Evolutionary conservation across 2,888 invertebrate genomes (phyloP).

Genomic region (Synanthedon formicaeformis): DNA sequence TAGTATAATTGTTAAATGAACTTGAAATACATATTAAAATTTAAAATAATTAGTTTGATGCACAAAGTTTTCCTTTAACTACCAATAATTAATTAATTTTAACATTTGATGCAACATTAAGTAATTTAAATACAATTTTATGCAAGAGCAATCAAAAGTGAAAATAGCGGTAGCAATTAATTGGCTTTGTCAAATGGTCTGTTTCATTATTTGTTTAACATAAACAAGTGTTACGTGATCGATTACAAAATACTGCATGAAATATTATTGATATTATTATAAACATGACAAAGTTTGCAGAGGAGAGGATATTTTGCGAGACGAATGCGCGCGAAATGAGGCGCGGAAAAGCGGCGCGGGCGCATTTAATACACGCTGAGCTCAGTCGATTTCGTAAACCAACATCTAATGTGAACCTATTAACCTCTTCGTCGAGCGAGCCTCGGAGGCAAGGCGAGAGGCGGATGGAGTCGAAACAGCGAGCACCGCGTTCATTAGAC

Average conservation of each 20-base stretch:
- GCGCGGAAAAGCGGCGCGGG: slow-evolving; percentile 52
- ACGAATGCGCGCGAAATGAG: slow-evolving; percentile 55
- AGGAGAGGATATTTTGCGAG: slow-evolving; percentile 9
- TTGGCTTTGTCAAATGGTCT: not conserved
- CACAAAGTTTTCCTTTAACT: not conserved
- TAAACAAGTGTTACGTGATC: not conserved
- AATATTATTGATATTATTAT: no score
- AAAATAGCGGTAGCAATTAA: slow-evolving; percentile 14
- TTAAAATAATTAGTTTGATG: not conserved
- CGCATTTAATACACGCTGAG: slow-evolving; percentile 38
- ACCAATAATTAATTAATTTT: not conserved
- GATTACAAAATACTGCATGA: not conserved
- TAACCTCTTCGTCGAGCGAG: slow-evolving; percentile 64
- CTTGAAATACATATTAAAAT: no score
- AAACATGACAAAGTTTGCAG: not conserved
- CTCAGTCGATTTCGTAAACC: slow-evolving; percentile 62
- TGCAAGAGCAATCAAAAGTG: slow-evolving; percentile 26
- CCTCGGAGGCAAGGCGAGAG: slow-evolving; percentile 63
- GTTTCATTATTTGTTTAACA: not conserved
- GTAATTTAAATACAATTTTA: slow-evolving; percentile 4
- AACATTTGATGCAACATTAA: not conserved
- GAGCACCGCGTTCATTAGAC: slow-evolving; percentile 62
- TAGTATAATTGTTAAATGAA: no score
- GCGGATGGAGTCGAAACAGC: slow-evolving; percentile 64
- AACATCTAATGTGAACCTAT: slow-evolving; percentile 71